A percentile compares a stretch with the other conserved stretches of the same genome.
phyloP scores from a whole-genome alignment of 1,140 invertebrate species.

The Dryas iulia region DNA sequence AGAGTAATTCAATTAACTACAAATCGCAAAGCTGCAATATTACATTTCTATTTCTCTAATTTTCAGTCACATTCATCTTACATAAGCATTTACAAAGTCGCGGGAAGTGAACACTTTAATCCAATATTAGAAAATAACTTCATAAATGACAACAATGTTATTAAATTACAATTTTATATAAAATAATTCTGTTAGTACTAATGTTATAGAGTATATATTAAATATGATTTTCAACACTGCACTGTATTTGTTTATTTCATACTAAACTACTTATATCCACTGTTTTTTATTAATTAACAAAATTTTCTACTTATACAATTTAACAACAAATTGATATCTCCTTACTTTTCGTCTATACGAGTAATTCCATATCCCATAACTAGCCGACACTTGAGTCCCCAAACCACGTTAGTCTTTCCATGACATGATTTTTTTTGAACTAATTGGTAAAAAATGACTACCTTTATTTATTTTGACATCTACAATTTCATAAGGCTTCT shows the following conservation, averaged over 20 bases:
- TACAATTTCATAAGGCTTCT: slow-evolving; percentile 78
- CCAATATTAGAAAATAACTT: slow-evolving; percentile 12
- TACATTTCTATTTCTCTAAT: slow-evolving; percentile 49
- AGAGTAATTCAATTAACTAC: slow-evolving; percentile 4
- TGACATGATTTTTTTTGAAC: slow-evolving; percentile 42
- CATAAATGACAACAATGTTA: not conserved
- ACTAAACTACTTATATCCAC: not conserved
- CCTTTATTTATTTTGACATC: slow-evolving; percentile 34
- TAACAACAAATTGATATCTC: slow-evolving; percentile 22
- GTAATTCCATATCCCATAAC: slow-evolving; percentile 26
- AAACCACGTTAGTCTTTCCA: slow-evolving; percentile 52
- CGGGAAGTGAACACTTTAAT: slow-evolving; percentile 56
- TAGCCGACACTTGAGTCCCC: slow-evolving; percentile 68
- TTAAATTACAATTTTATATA: slow-evolving; percentile 7
- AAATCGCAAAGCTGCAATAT: slow-evolving; percentile 7
- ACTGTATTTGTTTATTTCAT: not conserved
- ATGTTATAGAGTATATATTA: slow-evolving; percentile 2
- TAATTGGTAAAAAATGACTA: slow-evolving; percentile 50
- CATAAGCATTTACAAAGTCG: slow-evolving; percentile 57
- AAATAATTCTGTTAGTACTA: slow-evolving; percentile 3
- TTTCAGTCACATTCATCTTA: slow-evolving; percentile 73
- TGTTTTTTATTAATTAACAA: slow-evolving; percentile 17
- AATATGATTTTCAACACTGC: slow-evolving; percentile 4
- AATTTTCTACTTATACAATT: slow-evolving; percentile 17
- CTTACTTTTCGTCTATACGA: slow-evolving; percentile 6